Evolutionary conservation across 2,797 vertebrate genomes (phyloP).

Genomic region (Pseudochaenichthys georgianus): DNA sequence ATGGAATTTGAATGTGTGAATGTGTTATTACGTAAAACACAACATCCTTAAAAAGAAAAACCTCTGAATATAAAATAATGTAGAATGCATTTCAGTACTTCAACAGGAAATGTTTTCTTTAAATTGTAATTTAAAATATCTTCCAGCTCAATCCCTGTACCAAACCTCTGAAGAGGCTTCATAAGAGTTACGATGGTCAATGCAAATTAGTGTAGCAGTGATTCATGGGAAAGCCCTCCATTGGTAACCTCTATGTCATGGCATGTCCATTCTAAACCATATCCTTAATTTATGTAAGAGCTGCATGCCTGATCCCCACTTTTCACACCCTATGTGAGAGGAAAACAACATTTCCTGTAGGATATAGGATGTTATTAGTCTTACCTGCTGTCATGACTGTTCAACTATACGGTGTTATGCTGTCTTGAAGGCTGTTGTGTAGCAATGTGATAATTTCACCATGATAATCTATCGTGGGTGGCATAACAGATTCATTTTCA

Average conservation of each 20-base stretch:
- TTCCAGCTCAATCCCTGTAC: slow-evolving; percentile 44
- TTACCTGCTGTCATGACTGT: slow-evolving; percentile 32
- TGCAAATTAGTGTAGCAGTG: slow-evolving; percentile 65
- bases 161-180: slow-evolving; percentile 52
- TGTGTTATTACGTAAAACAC: slow-evolving; percentile 35
- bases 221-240: slow-evolving; percentile 60
- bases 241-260: slow-evolving; percentile 52
- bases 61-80: not conserved
- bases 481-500: slow-evolving; percentile 54
- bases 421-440: slow-evolving; percentile 23
- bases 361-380: slow-evolving; percentile 14
- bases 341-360: slow-evolving; percentile 13
- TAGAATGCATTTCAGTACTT: slow-evolving; percentile 7
- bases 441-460: slow-evolving; percentile 24
- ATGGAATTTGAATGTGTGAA: not conserved
- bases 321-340: slow-evolving; percentile 33
- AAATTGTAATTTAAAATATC: slow-evolving; percentile 48
- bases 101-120: slow-evolving; percentile 37
- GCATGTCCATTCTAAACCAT: slow-evolving; percentile 71
- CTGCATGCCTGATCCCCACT: slow-evolving; percentile 46
- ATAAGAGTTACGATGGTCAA: slow-evolving; percentile 57
- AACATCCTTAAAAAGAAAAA: not conserved
- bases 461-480: slow-evolving; percentile 39
- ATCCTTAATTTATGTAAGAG: slow-evolving; percentile 39
- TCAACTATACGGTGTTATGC: slow-evolving; percentile 36